Base-by-base conservation (phyloP, 2,888 invertebrate species). In the Keiferia lycopersicella region DNA sequence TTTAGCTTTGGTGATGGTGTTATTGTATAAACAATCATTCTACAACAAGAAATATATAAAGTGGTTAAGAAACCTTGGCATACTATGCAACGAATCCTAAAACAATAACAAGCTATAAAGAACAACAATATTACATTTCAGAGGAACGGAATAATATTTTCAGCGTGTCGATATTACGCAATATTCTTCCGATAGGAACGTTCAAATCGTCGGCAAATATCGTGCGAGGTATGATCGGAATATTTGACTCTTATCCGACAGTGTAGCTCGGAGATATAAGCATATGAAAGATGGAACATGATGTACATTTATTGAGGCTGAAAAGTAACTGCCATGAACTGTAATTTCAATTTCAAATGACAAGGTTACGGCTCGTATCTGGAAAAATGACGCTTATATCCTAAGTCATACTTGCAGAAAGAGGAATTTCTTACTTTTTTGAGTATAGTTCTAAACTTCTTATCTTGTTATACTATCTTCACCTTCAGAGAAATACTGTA, bases 161-260 rank as follows among this genome's bases (percentile, higher is more conserved):
- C 20, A 41, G 41, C 12, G 41, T 41, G 12, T 41, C 41, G 41
- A 41, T 41, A 41, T 41, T 2, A 41, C 41, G 41, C 41, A 41
- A 41, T 41, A 41, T 41, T 41, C 41, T 14, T 14, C n/a, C n/a
- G 41, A 41, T 41, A 34, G 34, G 34, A 1, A 14, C 14, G 41
- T 41, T 41, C n/a, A 41, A 41, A 14, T 12, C 41, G 41, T n/a
- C 14, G 12, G 41, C 41, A 41, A 41, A 45, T 48, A 48, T 48
- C 48, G 18, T 10, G 48, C 48, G 18, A 48, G 48, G 16, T 18
- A 20, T 51, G 34, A 48, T 61, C 16, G 22, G 53, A 38, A 61
- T 64, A 56, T 60, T 60, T 18, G 64, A 41, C 20, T 41, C 61
- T 45, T 60, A 64, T 64, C 60, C 48, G 39, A n/a, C 18, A 50